These are phyloP conservation scores for Drosophila willistoni DNA, from an alignment of 1,140 invertebrate species.

Conservation along the genomic window DNA sequence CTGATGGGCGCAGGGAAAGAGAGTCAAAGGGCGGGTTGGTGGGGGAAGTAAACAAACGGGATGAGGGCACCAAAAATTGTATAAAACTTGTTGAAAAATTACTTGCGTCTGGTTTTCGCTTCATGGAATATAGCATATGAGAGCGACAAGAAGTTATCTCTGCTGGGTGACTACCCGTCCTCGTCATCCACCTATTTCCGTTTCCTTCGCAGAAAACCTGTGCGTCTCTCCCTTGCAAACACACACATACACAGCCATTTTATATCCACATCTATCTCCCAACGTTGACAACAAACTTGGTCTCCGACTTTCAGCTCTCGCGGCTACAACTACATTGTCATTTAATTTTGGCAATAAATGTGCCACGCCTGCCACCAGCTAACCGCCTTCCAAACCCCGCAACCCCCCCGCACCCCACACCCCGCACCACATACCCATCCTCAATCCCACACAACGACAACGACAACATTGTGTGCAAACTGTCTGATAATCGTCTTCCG, in stretches of 20 bases:
- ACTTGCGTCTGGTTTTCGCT: slow-evolving; percentile 32
- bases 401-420: no score
- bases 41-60: neutral
- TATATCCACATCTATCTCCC: slow-evolving; percentile 54
- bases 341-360: slow-evolving; percentile 82
- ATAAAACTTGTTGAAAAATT: slow-evolving; percentile 77
- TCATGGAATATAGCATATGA: slow-evolving; percentile 10
- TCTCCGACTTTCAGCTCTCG: slow-evolving; percentile 19
- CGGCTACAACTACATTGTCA: slow-evolving; percentile 75
- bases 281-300: slow-evolving; percentile 59
- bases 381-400: neutral
- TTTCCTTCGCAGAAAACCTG: slow-evolving; percentile 23
- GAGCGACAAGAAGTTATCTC: slow-evolving; percentile 42
- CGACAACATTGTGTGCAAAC: slow-evolving; percentile 79
- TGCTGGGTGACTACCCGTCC: slow-evolving; percentile 12
- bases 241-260: neutral
- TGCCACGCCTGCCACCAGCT: slow-evolving; percentile 38
- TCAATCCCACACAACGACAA: neutral
- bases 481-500: slow-evolving; percentile 82
- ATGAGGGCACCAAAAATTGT: slow-evolving; percentile 39
- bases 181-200: slow-evolving; percentile 5
- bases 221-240: neutral
- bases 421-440: no score
- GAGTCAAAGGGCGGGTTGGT: no score
- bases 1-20: neutral